phyloP scores from a whole-genome alignment of 1,140 invertebrate genomes.

The Drosophila trapezifrons region DNA sequence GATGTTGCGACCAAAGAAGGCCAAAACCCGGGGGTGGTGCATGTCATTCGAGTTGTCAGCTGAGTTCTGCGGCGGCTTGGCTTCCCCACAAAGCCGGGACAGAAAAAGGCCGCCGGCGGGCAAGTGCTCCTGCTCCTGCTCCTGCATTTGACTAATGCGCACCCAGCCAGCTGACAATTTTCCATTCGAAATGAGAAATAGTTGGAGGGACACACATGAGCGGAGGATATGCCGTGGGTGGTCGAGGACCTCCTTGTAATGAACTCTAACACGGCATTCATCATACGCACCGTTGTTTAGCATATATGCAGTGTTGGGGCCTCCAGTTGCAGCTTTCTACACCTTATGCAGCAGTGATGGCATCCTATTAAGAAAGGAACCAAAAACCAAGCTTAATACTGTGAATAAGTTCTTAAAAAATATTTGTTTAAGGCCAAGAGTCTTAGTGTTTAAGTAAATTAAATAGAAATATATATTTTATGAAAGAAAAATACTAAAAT shows the following conservation, averaged over 20 bases:
- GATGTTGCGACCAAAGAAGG: conserved; percentile 54
- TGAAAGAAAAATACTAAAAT: too few species aligned
- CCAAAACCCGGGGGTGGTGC: conserved; percentile 17
- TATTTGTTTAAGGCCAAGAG: neutral
- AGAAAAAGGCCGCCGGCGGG: conserved; percentile 18
- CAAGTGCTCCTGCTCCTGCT: conserved; percentile 18
- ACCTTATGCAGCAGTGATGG: conserved; percentile 9
- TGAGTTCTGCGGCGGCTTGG: conserved; percentile 15
- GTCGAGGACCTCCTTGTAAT: conserved; percentile 18
- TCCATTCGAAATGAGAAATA: conserved; percentile 71
- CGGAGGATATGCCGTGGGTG: conserved; percentile 7
- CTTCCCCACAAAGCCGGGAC: conserved; percentile 46
- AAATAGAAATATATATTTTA: too few species aligned
- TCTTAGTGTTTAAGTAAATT: too few species aligned
- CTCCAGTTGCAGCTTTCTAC: conserved; percentile 3
- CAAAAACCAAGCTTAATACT: neutral
- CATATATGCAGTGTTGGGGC: conserved; percentile 5
- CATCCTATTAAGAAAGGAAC: neutral
- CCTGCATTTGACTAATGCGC: conserved; percentile 72
- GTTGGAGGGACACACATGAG: conserved; percentile 37
- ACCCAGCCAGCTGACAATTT: conserved; percentile 65
- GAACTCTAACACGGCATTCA: conserved; percentile 26
- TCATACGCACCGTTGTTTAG: conserved; percentile 30
- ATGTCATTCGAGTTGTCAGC: conserved; percentile 71
- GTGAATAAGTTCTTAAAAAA: neutral